Evolutionary conservation across 2,888 invertebrate species (phyloP).

Genomic region (Frankliniella intonsa): DNA sequence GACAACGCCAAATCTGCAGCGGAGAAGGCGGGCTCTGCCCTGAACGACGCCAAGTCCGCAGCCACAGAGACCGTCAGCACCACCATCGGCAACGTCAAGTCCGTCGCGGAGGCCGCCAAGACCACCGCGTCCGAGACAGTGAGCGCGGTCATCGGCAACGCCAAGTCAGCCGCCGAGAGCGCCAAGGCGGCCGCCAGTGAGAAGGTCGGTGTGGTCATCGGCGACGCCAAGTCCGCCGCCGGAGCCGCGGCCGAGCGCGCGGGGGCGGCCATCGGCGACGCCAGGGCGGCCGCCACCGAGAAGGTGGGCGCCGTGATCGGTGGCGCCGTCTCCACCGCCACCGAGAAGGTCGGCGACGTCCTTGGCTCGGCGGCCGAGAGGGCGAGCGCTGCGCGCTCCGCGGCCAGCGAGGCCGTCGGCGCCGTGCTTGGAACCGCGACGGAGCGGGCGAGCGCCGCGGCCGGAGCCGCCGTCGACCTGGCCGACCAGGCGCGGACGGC

Average conservation of each 20-base stretch:
- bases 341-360: neutral
- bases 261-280: slow-evolving; percentile 13
- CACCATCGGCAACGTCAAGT: neutral
- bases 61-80: neutral
- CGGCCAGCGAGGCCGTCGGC: neutral
- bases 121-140: neutral
- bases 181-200: slow-evolving; percentile 7
- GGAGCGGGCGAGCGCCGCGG: neutral
- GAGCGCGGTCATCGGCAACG: neutral
- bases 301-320: neutral
- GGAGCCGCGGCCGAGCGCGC: neutral
- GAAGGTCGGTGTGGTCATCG: neutral
- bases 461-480: neutral
- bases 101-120: neutral
- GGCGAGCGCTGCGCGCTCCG: neutral
- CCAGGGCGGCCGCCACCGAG: neutral
- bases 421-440: neutral
- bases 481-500: slow-evolving; percentile 14
- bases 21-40: slow-evolving; percentile 5
- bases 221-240: neutral
- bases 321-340: neutral
- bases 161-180: slow-evolving; percentile 7
- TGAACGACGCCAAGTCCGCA: neutral
- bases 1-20: neutral
- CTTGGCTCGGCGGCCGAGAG: neutral